These are phyloP conservation scores for Centropus unirufus DNA, from an alignment of 2,113 vertebrate genomes.

Conservation along the genomic window DNA sequence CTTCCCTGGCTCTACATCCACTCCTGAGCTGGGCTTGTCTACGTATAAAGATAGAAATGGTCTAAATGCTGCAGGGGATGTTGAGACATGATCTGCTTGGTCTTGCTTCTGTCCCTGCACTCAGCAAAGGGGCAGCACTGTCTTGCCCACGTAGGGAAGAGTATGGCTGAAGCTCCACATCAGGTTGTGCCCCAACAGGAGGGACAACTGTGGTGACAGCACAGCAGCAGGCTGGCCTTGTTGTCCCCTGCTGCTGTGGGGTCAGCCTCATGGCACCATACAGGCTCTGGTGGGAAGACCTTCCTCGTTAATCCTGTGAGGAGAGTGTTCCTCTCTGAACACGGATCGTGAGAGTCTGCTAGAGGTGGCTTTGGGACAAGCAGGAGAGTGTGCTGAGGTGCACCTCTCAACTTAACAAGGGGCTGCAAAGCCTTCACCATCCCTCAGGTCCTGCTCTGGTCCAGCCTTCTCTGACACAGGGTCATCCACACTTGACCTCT, in stretches of 20 bases:
- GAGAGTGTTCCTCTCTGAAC: not conserved
- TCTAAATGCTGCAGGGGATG: not conserved
- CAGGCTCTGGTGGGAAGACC: too few relatives aligned
- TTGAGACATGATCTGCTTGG: not conserved
- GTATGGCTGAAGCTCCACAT: rapidly evolving
- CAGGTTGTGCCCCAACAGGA: not conserved
- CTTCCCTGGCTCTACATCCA: not conserved
- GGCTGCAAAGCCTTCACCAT: rapidly evolving
- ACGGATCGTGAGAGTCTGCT: rapidly evolving
- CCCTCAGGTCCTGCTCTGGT: not conserved
- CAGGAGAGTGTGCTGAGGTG: not conserved
- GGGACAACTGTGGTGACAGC: not conserved
- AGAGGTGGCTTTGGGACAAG: rapidly evolving
- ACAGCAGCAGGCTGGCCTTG: rapidly evolving
- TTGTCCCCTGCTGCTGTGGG: not conserved
- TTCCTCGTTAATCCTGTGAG: not conserved
- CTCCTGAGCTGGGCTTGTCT: not conserved
- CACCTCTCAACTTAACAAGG: not conserved
- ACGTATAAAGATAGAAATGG: not conserved
- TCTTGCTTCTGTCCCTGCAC: not conserved
- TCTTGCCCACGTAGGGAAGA: not conserved
- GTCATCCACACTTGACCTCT: too few relatives aligned
- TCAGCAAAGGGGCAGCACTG: rapidly evolving
- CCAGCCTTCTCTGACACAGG: not conserved
- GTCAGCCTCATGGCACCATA: not conserved